phyloP scores from a whole-genome alignment of 1,140 invertebrate genomes.

The Euura saliciscinereae region DNA sequence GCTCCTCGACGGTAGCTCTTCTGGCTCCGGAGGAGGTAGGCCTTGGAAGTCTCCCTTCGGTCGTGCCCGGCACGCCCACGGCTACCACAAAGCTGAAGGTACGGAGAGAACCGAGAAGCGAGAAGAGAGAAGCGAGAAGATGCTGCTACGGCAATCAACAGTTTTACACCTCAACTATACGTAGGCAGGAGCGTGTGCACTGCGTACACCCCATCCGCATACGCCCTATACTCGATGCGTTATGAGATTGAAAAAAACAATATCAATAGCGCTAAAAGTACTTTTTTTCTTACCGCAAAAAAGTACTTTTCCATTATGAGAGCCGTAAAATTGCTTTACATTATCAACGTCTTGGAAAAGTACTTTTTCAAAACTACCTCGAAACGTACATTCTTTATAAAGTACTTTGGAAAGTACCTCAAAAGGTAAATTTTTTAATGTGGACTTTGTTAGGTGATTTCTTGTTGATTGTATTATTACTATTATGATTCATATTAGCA shows the following conservation, averaged over 20 bases:
- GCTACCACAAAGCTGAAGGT: conserved; percentile 36
- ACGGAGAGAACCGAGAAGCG: conserved; percentile 13
- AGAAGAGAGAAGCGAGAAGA: conserved; percentile 37
- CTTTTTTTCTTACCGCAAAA: too few relatives aligned
- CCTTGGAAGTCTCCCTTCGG: conserved; percentile 50
- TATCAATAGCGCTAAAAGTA: neutral
- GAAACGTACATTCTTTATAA: too few relatives aligned
- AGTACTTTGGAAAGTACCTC: too few relatives aligned
- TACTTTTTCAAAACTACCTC: too few relatives aligned
- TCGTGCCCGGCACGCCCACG: conserved; percentile 51
- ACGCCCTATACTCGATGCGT: conserved; percentile 10
- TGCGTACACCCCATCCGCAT: conserved; percentile 2
- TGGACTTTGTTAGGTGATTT: too few relatives aligned
- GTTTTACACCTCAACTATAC: conserved; percentile 47
- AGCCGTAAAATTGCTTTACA: too few relatives aligned
- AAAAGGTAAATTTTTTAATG: too few relatives aligned
- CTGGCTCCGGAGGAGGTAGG: conserved; percentile 46
- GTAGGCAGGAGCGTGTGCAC: too few relatives aligned
- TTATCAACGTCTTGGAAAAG: too few relatives aligned
- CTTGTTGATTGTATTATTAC: too few relatives aligned
- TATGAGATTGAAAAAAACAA: conserved; percentile 11
- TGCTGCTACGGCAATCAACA: conserved; percentile 51
- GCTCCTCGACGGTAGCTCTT: neutral
- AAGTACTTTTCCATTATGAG: too few relatives aligned
- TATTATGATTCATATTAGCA: too few relatives aligned